Conservation (phyloP, 2,797 vertebrate genomes). For the Arrhamphus sclerolepis region DNA sequence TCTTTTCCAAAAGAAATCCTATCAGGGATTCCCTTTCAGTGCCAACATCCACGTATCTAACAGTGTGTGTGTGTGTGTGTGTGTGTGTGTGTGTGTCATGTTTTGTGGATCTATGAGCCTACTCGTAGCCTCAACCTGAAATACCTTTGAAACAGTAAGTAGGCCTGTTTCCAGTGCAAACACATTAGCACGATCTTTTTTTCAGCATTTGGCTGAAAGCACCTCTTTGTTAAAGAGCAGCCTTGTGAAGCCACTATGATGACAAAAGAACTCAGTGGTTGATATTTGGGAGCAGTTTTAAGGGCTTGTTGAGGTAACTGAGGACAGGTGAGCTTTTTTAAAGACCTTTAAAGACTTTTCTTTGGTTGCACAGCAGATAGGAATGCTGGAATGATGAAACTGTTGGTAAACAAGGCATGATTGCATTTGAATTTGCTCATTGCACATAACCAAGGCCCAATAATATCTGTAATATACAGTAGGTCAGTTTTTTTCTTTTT, state of each 20-base stretch:
- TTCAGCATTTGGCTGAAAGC: background rate
- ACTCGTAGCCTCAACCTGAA: background rate
- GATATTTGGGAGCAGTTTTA: too few species aligned
- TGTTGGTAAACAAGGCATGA: background rate
- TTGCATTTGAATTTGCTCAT: background rate
- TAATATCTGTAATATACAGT: background rate
- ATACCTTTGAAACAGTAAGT: background rate
- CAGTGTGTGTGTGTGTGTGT: too few species aligned
- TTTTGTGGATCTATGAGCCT: background rate
- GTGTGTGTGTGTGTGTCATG: too few species aligned
- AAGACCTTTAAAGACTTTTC: too few species aligned
- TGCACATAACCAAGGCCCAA: background rate
- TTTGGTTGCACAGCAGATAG: background rate
- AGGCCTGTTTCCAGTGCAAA: background rate
- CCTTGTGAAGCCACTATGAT: constrained; percentile 1
- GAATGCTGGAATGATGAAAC: background rate
- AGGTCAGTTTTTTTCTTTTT: too few species aligned
- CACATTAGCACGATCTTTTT: background rate
- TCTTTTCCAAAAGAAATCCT: too few species aligned
- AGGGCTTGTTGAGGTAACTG: too few species aligned
- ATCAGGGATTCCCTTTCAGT: too few species aligned
- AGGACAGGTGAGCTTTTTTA: too few species aligned
- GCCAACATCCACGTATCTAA: too few species aligned
- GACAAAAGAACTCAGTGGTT: background rate
- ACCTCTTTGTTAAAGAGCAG: background rate